Evolutionary conservation across 2,797 vertebrate species (phyloP), one percentile per base, ranked within the genome.

Genomic region (Micrastur ruficollis): DNA sequence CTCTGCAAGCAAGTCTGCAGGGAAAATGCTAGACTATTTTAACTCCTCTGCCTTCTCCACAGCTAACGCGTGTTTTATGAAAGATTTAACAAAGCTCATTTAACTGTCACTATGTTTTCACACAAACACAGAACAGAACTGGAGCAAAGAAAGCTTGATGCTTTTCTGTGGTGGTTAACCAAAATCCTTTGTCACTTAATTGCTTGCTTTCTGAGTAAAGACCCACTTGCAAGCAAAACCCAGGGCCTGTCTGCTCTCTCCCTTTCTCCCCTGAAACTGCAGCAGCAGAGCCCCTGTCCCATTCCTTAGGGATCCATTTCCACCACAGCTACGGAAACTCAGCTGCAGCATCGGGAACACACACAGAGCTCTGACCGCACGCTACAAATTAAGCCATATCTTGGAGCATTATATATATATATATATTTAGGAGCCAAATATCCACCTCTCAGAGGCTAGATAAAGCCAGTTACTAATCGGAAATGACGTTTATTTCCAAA

Each of bases 31-130:
- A 34, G 34, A 15, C 8, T 20, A 19, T 81, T 89, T 71, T 71
- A 86, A 58, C 32, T 86, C 65, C 42, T 81, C 85, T 76, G 73
- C 80, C 68, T 92, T 81, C 76, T 61, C 63, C 58, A 66, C 63
- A n/a, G 36, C 27, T n/a, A n/a, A 14, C 0, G 0, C 0, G 0
- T 32, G n/a, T 40, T 80, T 76, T 68, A 61, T 36, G 15, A 70
- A 89, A 93, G 34, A 73, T 90, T 84, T 73, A 93, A 70, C 27
- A 78, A 88, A 83, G 40, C 61, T 93, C 31, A 22, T 86, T 70
- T 67, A 94, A 53, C n/a, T 86, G 56, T 58, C 44, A 9, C 58
- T 70, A 52, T 3, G 1, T 91, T 91, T 86, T 74, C 72, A 88
- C 6, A 34, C 31, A 93, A 94, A 80, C 17, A 61, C 27, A 50